Conservation (phyloP, 2,888 invertebrate genomes). For the Sarcophaga carnaria region DNA sequence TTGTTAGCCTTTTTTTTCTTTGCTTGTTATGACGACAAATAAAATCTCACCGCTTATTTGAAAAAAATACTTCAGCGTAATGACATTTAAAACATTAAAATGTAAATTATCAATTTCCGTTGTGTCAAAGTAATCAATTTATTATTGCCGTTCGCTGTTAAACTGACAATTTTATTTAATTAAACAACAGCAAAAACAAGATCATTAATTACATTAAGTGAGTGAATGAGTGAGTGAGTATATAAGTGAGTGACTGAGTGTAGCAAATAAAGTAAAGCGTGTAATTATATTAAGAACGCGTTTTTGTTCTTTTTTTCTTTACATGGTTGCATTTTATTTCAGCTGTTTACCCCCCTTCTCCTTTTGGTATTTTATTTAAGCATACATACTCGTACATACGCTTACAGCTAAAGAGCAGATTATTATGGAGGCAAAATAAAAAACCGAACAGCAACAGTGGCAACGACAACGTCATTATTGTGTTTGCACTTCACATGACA, state of each 20-base stretch:
- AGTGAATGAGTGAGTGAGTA: too few relatives aligned
- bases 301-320: constrained; percentile 17
- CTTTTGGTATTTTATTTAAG: too few relatives aligned
- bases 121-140: constrained; percentile 69
- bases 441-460: too few relatives aligned
- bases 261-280: constrained; percentile 61
- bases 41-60: constrained; percentile 32
- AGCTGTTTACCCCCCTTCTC: neutral
- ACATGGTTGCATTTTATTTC: neutral
- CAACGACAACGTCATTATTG: too few relatives aligned
- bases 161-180: constrained; percentile 70
- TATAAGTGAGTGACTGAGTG: neutral
- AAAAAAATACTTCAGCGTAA: constrained; percentile 52
- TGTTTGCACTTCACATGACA: constrained; percentile 65
- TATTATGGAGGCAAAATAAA: neutral
- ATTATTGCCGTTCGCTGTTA: constrained; percentile 68
- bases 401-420: constrained; percentile 17
- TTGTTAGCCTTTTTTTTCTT: too few relatives aligned
- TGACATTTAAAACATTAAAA: constrained; percentile 63
- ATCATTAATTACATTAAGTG: constrained; percentile 67
- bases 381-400: neutral
- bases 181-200: constrained; percentile 69
- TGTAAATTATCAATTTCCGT: constrained; percentile 69
- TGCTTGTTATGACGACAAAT: neutral
- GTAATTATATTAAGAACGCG: constrained; percentile 56